Percentiles rank a stretch among this genome's conserved stretches.
Evolutionary conservation across 2,797 vertebrate genomes (phyloP).

Genomic region (Mormyrus hasselquistii): DNA sequence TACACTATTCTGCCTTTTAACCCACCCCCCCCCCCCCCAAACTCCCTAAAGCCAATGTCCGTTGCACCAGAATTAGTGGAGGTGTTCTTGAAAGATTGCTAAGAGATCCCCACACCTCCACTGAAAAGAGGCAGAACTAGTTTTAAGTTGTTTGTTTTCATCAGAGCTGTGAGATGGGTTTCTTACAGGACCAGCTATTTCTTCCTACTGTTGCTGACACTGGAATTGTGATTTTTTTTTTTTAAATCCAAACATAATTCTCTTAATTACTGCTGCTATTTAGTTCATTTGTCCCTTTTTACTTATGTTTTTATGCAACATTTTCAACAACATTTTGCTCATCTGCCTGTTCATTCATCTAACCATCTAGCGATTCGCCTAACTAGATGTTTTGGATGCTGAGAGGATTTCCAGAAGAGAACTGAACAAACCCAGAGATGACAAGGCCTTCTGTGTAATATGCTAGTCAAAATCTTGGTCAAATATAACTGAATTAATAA

Average conservation of each 20-base stretch:
- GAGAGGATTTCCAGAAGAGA: not conserved
- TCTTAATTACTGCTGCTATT: not conserved
- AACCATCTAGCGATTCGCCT: not conserved
- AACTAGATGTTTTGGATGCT: not conserved
- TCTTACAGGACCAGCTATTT: not conserved
- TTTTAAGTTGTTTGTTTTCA: not conserved
- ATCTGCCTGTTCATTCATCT: not conserved
- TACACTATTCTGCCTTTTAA: constrained; percentile 11
- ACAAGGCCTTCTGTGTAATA: not conserved
- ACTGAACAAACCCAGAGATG: not conserved
- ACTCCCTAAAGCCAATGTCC: not conserved
- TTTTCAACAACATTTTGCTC: not conserved
- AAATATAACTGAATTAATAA: not conserved
- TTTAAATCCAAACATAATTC: not conserved
- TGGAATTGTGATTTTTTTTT: not conserved
- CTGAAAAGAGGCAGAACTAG: not conserved
- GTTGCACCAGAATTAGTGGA: not conserved
- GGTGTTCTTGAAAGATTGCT: not conserved
- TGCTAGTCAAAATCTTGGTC: not conserved
- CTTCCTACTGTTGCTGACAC: not conserved
- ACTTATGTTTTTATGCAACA: not conserved
- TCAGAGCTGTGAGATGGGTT: not conserved
- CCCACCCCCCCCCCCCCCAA: not conserved
- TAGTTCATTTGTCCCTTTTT: not conserved
- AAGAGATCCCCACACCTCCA: not conserved